phyloP scores from a whole-genome alignment of 2,888 invertebrate species.

The Dorcus parallelipipedus region DNA sequence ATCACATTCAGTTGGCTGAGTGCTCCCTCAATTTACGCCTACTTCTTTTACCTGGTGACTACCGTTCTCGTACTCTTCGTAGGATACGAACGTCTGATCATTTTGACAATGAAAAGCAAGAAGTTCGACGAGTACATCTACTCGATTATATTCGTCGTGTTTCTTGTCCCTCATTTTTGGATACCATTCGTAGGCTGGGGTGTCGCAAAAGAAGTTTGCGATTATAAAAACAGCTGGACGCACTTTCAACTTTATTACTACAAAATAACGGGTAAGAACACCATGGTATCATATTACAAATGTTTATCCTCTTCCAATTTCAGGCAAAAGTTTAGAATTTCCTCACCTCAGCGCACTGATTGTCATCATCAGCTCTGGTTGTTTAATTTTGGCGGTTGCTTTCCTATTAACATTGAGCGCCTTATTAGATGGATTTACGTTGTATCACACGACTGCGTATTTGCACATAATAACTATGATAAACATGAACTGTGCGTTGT shows the following conservation, averaged over 20 bases:
- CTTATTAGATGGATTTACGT: constrained; percentile 60
- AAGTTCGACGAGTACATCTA: constrained; percentile 70
- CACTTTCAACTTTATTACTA: constrained; percentile 58
- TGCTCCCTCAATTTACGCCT: constrained; percentile 61
- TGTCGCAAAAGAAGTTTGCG: constrained; percentile 64
- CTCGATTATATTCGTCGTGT: constrained; percentile 63
- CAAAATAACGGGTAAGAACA: constrained; percentile 43
- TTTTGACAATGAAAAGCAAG: constrained; percentile 57
- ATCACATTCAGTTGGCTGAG: constrained; percentile 66
- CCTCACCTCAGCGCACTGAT: constrained; percentile 60
- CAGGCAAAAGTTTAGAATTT: constrained; percentile 60
- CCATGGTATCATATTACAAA: not conserved
- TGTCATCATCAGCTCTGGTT: constrained; percentile 60
- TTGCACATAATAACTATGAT: constrained; percentile 68
- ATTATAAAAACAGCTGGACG: constrained; percentile 68
- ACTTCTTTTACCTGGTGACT: constrained; percentile 59
- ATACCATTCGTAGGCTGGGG: constrained; percentile 70
- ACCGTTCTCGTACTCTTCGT: constrained; percentile 58
- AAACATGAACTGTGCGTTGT: constrained; percentile 69
- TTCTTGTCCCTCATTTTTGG: constrained; percentile 67
- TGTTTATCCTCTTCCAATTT: constrained; percentile 22
- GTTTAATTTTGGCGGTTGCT: constrained; percentile 58
- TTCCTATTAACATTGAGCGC: constrained; percentile 60
- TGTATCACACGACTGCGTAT: constrained; percentile 62
- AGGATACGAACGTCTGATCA: constrained; percentile 60